Base-by-base conservation (phyloP, 2,888 invertebrate genomes). In the Schizaphis graminum region DNA sequence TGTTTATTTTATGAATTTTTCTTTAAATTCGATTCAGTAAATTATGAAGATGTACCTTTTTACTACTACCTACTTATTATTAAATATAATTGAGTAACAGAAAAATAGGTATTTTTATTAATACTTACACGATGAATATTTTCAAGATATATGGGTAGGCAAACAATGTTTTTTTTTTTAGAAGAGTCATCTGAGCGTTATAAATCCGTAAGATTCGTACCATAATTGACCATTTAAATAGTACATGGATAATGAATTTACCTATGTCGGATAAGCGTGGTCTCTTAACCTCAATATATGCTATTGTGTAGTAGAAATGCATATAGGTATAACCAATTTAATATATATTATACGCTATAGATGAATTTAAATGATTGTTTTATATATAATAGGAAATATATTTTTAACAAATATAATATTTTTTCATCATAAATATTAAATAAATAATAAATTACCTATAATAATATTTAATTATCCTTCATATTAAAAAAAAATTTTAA, bases 201-300 rank as follows among this genome's bases (percentile, higher is more conserved):
- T 93, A 93, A 93, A 93, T 93, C 57, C 84, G 84, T 77, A 84
- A 49, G 47, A 90, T 89, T 93, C 93, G 47, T 56, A 57, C 89
- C 16, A 90, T 94, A 94, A 94, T 94, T 90, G 86, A 94, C 94
- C 94, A 94, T 94, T 94, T 90, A 94, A 94, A 86, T 94, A 41
- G 94, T 90, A 90, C 94, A 91, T 90, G 85, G 90, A 91, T 90
- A 94, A 94, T 94, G 94, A 91, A 94, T 94, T 94, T 94, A 90
- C 84, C 61, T 94, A 94, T 94, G 86, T 90, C 94, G 90, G 90
- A 94, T 94, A 94, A 94, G 57, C 49, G 85, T 94, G 90, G 84
- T 94, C 94, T 90, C 77, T 16, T 94, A 94, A 94, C 90, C 90
- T 94, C 91, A 91, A 94, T 94, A 61, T 87, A 85, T 91, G 47